Conservation (phyloP, 2,888 invertebrate genomes). For the Drosophila kambysellisi region DNA sequence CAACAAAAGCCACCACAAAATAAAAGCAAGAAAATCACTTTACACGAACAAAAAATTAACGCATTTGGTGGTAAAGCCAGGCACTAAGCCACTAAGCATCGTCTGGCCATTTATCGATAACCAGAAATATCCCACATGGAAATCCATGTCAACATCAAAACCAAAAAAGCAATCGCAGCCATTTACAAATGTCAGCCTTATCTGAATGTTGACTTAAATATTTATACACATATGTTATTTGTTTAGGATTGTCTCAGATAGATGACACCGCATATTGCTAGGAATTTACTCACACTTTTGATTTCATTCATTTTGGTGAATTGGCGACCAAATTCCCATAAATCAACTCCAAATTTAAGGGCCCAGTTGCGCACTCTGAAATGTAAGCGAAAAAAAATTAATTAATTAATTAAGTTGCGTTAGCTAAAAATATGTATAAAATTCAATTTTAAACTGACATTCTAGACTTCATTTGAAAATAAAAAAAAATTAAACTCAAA, state of each 20-base stretch:
- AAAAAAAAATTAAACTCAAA: background rate
- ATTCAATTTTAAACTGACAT: background rate
- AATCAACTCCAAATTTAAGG: constrained; percentile 94
- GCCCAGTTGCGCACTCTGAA: constrained; percentile 97
- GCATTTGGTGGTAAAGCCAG: constrained; percentile 59
- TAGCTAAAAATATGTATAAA: background rate
- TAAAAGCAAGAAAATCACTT: constrained; percentile 32
- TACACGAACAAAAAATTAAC: constrained; percentile 46
- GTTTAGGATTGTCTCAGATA: constrained; percentile 16
- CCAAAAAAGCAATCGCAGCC: constrained; percentile 42
- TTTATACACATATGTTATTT: constrained; percentile 23
- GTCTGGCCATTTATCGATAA: constrained; percentile 68
- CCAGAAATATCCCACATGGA: background rate
- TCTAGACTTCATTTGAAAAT: background rate
- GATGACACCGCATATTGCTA: constrained; percentile 4
- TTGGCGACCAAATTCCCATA: constrained; percentile 95
- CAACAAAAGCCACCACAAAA: constrained; percentile 37
- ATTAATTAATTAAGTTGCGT: constrained; percentile 15
- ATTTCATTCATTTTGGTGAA: constrained; percentile 95
- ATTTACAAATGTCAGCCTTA: constrained; percentile 58
- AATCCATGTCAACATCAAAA: constrained; percentile 1
- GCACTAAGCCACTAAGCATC: constrained; percentile 52
- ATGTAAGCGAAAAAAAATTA: constrained; percentile 80
- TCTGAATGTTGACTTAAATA: constrained; percentile 31
- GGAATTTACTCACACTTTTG: constrained; percentile 90